A percentile compares a stretch with the other conserved stretches of the same genome.
phyloP scores from a whole-genome alignment of 1,140 invertebrate species.

The Drosophila virilis region DNA sequence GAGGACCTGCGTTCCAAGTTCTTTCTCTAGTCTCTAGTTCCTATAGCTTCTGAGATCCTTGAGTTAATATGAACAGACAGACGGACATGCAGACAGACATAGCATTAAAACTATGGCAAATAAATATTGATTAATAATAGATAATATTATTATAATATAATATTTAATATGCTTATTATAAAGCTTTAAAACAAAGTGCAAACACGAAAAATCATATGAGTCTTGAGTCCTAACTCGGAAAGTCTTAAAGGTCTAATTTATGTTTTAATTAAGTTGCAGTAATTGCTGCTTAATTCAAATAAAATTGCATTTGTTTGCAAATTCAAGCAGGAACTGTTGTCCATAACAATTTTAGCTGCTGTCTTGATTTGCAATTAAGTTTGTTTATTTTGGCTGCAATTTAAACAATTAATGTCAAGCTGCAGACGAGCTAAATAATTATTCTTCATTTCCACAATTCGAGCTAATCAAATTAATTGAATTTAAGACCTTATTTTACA shows the following conservation, averaged over 20 bases:
- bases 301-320: not conserved
- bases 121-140: too few relatives aligned
- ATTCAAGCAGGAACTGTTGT: not conserved
- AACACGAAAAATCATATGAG: too few relatives aligned
- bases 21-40: too few relatives aligned
- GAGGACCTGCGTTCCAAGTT: too few relatives aligned
- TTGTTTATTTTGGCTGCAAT: conserved; percentile 56
- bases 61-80: too few relatives aligned
- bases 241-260: not conserved
- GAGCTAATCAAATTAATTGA: conserved; percentile 58
- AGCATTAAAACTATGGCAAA: too few relatives aligned
- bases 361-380: conserved; percentile 12
- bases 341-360: conserved; percentile 1
- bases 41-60: too few relatives aligned
- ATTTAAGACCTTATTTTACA: conserved; percentile 48
- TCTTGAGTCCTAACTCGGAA: too few relatives aligned
- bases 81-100: too few relatives aligned
- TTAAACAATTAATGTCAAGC: conserved; percentile 80
- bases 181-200: too few relatives aligned
- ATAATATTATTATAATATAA: too few relatives aligned
- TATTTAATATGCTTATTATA: too few relatives aligned
- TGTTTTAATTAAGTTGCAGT: not conserved
- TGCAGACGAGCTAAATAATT: conserved; percentile 56
- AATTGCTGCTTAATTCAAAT: not conserved
- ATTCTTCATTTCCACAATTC: conserved; percentile 32